Percentiles rank a stretch among this genome's conserved stretches.
Evolutionary conservation across 2,888 invertebrate genomes (phyloP).

Genomic region (Watsonalla cultraria): DNA sequence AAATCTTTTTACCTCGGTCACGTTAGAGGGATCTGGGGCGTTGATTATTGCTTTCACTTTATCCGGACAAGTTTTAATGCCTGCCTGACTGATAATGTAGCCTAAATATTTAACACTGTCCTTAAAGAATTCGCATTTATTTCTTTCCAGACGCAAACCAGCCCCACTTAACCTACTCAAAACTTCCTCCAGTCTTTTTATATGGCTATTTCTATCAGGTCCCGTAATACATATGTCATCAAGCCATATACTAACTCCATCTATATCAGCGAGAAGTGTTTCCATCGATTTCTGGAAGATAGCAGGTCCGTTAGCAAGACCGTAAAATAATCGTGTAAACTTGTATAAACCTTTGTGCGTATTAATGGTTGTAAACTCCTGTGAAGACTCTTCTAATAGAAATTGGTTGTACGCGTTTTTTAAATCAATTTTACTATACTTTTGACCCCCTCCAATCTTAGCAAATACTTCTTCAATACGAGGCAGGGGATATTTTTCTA

Average conservation of each 20-base stretch:
- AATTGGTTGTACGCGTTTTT: conserved; percentile 22
- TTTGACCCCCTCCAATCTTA: conserved; percentile 14
- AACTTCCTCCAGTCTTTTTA: conserved; percentile 12
- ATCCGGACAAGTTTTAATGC: conserved; percentile 11
- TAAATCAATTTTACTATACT: conserved; percentile 17
- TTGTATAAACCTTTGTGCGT: conserved; percentile 28
- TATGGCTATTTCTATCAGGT: conserved; percentile 3
- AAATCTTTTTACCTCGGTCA: conserved; percentile 18
- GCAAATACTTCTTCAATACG: conserved; percentile 21
- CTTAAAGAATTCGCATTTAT: conserved; percentile 11
- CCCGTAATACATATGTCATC: conserved; percentile 25
- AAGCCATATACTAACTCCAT: conserved; percentile 19
- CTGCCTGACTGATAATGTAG: conserved; percentile 14
- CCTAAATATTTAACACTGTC: conserved; percentile 17
- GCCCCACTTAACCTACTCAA: conserved; percentile 12
- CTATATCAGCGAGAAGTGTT: conserved; percentile 16
- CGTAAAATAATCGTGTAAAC: conserved; percentile 27
- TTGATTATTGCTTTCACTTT: conserved; percentile 23
- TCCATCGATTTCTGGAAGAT: conserved; percentile 41
- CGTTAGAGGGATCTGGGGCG: conserved; percentile 15
- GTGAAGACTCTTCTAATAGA: conserved; percentile 4
- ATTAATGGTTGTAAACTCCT: too few species aligned
- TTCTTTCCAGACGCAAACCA: conserved; percentile 10
- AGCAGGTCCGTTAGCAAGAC: conserved; percentile 31
- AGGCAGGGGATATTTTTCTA: conserved; percentile 19